These are phyloP conservation scores for Drosophila takahashii DNA, from an alignment of 1,140 invertebrate genomes.

Conservation along the genomic window DNA sequence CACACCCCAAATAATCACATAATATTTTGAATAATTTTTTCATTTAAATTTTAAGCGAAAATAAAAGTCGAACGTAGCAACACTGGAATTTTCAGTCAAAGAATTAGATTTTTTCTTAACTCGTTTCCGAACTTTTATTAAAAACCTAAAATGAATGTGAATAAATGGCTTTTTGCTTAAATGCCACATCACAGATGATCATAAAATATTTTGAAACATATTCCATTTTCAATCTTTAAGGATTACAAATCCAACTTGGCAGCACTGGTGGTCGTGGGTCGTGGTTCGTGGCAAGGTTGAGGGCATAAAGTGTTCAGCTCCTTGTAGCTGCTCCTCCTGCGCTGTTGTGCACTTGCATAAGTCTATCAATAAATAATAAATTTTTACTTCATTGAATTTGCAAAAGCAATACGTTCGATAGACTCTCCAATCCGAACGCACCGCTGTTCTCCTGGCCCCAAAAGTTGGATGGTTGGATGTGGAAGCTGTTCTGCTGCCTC, in stretches of 20 bases:
- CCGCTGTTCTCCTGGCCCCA: not conserved
- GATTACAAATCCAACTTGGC: not conserved
- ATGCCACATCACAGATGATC: no score
- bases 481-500: conserved; percentile 1
- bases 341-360: conserved; percentile 60
- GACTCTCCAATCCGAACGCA: conserved; percentile 42
- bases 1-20: no score
- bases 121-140: no score
- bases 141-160: no score
- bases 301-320: conserved; percentile 8
- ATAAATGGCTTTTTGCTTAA: no score
- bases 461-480: not conserved
- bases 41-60: no score
- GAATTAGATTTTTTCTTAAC: no score
- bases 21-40: no score
- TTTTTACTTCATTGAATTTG: conserved; percentile 73
- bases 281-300: conserved; percentile 7
- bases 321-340: not conserved
- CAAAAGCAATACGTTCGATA: conserved; percentile 63
- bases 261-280: not conserved
- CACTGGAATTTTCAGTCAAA: no score
- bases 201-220: no score
- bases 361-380: conserved; percentile 81
- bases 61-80: no score
- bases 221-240: not conserved